Percentiles rank a stretch among this genome's conserved stretches.
phyloP scores from a whole-genome alignment of 1,140 invertebrate genomes.

The Gyrodactylus bullatarudis region DNA sequence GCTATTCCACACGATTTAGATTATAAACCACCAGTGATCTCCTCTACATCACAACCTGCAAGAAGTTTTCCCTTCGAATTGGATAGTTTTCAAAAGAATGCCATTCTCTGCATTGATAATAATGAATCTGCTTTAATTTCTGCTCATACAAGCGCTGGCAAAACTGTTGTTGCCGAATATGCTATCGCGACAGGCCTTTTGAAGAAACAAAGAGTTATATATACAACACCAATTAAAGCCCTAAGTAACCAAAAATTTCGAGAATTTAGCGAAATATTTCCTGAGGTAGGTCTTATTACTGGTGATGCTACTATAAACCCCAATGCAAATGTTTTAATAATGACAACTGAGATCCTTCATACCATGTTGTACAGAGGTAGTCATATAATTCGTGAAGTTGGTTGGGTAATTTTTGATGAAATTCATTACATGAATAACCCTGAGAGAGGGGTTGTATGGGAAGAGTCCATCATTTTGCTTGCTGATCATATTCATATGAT shows the following conservation, averaged over 20 bases:
- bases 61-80: constrained; percentile 73
- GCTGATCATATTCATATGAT: constrained; percentile 94
- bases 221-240: constrained; percentile 96
- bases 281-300: constrained; percentile 76
- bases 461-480: constrained; percentile 82
- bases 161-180: constrained; percentile 83
- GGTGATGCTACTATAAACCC: constrained; percentile 98
- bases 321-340: constrained; percentile 75
- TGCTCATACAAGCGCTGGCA: constrained; percentile 95
- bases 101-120: constrained; percentile 82
- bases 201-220: constrained; percentile 61
- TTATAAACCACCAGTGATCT: not conserved
- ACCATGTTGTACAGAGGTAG: constrained; percentile 48
- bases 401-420: constrained; percentile 98
- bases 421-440: constrained; percentile 95
- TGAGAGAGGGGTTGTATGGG: constrained; percentile 86
- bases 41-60: constrained; percentile 25
- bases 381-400: constrained; percentile 78
- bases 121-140: constrained; percentile 81
- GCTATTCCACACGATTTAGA: not conserved
- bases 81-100: constrained; percentile 91
- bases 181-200: constrained; percentile 33
- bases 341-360: constrained; percentile 51
- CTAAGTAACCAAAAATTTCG: constrained; percentile 96
- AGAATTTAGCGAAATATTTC: constrained; percentile 81